These are phyloP conservation scores for Xylocopa sonorina DNA, from an alignment of 1,140 invertebrate species.

Conservation along the genomic window DNA sequence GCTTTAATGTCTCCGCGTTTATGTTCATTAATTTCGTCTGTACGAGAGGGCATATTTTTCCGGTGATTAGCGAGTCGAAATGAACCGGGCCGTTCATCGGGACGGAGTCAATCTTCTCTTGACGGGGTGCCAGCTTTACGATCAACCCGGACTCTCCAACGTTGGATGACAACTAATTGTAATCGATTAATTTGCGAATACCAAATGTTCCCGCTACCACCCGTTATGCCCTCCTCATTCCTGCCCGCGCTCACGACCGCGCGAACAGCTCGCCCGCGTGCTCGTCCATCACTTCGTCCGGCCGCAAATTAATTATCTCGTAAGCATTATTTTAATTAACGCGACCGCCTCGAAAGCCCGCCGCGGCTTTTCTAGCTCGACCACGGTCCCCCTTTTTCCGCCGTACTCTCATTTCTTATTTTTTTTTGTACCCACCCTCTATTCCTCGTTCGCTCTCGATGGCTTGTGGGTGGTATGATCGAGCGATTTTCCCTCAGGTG, in stretches of 20 bases:
- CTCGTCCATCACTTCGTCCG: constrained; percentile 67
- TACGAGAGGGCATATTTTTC: constrained; percentile 1
- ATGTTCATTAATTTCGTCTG: constrained; percentile 23
- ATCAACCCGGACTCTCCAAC: background rate
- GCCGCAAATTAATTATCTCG: constrained; percentile 70
- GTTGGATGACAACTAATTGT: constrained; percentile 53
- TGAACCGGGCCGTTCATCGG: background rate
- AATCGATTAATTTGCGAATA: constrained; percentile 67
- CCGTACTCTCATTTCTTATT: background rate
- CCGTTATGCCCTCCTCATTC: constrained; percentile 49
- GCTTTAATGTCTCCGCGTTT: constrained; percentile 3
- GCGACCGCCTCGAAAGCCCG: constrained; percentile 28
- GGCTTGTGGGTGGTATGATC: background rate
- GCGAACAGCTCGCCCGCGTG: constrained; percentile 36
- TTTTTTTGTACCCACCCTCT: no score
- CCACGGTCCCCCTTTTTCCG: background rate
- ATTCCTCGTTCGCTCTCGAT: background rate
- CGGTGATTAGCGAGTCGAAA: constrained; percentile 8
- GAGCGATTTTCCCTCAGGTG: no score
- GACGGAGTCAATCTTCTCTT: background rate
- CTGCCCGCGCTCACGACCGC: constrained; percentile 15
- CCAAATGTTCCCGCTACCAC: constrained; percentile 51
- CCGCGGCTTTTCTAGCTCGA: background rate
- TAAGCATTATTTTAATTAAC: constrained; percentile 71
- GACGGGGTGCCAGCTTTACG: background rate